Base-by-base conservation (phyloP, 2,113 vertebrate species). In the Polypterus bichir region DNA sequence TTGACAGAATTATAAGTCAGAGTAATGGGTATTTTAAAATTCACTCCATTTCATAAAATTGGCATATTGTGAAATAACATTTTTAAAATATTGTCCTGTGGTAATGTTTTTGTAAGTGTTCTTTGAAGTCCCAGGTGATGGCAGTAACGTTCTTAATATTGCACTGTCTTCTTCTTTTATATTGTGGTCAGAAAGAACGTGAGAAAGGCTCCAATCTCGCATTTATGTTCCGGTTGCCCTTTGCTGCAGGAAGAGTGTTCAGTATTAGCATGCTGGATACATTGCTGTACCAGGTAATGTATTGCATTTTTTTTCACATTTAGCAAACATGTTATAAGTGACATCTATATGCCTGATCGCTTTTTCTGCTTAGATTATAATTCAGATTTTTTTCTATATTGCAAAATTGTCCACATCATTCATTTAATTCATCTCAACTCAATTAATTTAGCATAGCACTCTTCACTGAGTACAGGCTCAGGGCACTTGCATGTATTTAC, bases 231-330 rank as follows among this genome's bases (percentile, higher is more conserved):
- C 90, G 90, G 44, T 77, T 91, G 54, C 89, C 89, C 6, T 91
- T 92, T 6, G 91, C 90, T 62, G 88, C 87, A 11, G 91, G 90
- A 11, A 84, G 87, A 65, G 88, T 92, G 57, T 91, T 92, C 65
- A 92, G 86, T 70, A 89, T 92, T 78, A 92, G 89, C 62, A 91
- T 92, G 90, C 67, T 92, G 76, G 90, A 91, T 58, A 92, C 90
- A 0, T 74, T 92, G 54, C 80, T 92, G 1, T 92, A 91, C 63
- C 90, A 92, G 88, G 90, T 92, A 85, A n/a, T 55, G 0, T 0
- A 3, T 66, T 27, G 3, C 44, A 44, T 53, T 9, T 4, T 5
- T 27, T 53, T 2, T 9, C 55, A 8, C 48, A 44, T 62, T 59
- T 56, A 3, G 8, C 46, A 60, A 54, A 45, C 5, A 2, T 1